phyloP scores from a whole-genome alignment of 2,888 invertebrate genomes.

The Imbricaverruca yamaguchii region DNA sequence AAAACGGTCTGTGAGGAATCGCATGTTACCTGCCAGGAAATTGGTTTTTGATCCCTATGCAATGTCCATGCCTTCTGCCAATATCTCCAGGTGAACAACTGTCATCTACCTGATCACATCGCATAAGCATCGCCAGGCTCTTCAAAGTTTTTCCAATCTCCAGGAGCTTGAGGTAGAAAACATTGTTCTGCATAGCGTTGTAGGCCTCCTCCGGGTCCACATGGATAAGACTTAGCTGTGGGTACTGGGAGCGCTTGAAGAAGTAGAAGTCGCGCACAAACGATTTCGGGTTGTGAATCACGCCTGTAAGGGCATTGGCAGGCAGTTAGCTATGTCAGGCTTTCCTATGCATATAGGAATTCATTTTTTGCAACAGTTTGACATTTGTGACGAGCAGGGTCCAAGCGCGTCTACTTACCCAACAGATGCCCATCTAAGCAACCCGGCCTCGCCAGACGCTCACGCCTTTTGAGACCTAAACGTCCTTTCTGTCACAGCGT shows the following conservation, averaged over 20 bases:
- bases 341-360: too few relatives aligned
- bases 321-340: not conserved
- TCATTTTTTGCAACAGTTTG: too few relatives aligned
- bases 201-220: slow-evolving; percentile 90
- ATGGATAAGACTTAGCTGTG: slow-evolving; percentile 85
- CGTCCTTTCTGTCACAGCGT: too few relatives aligned
- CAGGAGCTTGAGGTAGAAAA: slow-evolving; percentile 85
- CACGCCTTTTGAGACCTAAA: too few relatives aligned
- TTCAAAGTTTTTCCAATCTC: slow-evolving; percentile 82
- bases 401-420: too few relatives aligned
- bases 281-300: slow-evolving; percentile 90
- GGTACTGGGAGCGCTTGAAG: slow-evolving; percentile 94
- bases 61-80: not conserved
- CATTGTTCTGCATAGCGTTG: slow-evolving; percentile 79
- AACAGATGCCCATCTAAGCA: too few relatives aligned
- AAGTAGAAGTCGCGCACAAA: slow-evolving; percentile 94
- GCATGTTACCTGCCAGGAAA: too few relatives aligned
- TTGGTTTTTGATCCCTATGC: too few relatives aligned
- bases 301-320: slow-evolving; percentile 55
- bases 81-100: not conserved
- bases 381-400: too few relatives aligned
- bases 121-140: slow-evolving; percentile 43
- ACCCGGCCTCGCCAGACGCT: too few relatives aligned
- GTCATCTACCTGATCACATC: slow-evolving; percentile 39
- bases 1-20: too few relatives aligned